Evolutionary conservation across 2,797 vertebrate genomes (phyloP).

Genomic region (Malacoraja senta): DNA sequence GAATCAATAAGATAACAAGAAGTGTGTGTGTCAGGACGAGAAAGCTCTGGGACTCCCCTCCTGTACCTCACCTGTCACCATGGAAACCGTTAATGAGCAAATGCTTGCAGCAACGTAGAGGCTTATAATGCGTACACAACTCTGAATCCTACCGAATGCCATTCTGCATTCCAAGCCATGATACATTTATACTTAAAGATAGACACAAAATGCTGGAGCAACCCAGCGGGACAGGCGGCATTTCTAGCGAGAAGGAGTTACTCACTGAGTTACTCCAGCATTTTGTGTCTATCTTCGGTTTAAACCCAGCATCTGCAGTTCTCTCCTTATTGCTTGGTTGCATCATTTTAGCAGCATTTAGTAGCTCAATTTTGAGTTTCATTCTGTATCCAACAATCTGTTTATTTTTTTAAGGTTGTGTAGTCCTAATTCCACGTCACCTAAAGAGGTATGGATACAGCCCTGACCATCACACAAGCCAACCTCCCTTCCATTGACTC

Average conservation of each 20-base stretch:
- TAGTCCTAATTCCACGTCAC: neutral
- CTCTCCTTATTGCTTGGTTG: no score
- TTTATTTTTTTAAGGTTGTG: neutral
- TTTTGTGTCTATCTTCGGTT: no score
- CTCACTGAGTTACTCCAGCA: no score
- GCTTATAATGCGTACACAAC: neutral
- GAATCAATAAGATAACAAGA: slow-evolving; percentile 18
- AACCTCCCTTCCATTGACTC: no score
- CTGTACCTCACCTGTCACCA: neutral
- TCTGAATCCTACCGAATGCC: neutral
- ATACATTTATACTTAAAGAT: neutral
- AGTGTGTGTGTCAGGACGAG: neutral
- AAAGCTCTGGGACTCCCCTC: neutral
- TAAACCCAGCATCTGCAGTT: no score
- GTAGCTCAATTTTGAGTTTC: neutral
- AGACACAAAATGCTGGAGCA: no score
- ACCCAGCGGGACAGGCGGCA: no score
- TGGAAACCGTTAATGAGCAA: slow-evolving; percentile 32
- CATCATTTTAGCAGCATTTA: neutral
- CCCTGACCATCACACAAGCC: no score
- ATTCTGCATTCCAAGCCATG: neutral
- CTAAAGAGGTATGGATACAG: neutral
- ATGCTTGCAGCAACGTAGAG: neutral
- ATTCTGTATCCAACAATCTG: neutral
- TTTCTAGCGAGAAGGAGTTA: no score